Percentiles rank a stretch among this genome's conserved stretches.
Evolutionary conservation across 2,113 vertebrate genomes (phyloP).

Genomic region (Thalassarche chlororhynchos): DNA sequence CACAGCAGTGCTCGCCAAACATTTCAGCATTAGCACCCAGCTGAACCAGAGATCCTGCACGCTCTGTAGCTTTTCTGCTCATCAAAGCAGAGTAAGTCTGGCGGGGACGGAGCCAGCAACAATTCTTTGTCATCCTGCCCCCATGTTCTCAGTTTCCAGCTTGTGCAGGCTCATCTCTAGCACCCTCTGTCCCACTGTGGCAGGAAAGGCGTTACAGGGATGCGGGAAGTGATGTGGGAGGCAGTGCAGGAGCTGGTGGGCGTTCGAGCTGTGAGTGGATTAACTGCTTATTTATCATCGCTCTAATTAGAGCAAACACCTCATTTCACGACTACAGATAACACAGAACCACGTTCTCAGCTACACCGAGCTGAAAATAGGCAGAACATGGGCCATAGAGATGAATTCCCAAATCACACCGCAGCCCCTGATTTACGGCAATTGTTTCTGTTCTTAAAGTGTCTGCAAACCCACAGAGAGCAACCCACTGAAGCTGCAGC

Average conservation of each 20-base stretch:
- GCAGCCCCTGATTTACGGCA: background rate
- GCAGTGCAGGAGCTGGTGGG: background rate
- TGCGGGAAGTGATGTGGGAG: background rate
- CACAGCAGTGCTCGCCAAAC: background rate
- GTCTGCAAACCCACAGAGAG: background rate
- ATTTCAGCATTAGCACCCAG: background rate
- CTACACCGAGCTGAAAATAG: background rate
- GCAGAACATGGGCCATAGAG: background rate
- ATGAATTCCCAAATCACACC: background rate
- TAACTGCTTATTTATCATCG: background rate
- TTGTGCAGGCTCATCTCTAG: background rate
- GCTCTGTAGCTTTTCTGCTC: background rate
- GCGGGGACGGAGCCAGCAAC: background rate
- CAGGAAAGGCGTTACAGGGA: background rate
- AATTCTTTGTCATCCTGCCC: background rate
- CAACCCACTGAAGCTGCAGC: rapidly evolving
- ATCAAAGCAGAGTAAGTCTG: background rate
- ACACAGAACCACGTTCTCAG: background rate
- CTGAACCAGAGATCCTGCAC: background rate
- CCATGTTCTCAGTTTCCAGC: background rate
- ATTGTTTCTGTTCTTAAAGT: background rate
- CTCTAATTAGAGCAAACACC: background rate
- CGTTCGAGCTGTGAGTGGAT: background rate
- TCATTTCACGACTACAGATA: background rate
- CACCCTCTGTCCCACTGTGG: background rate